A percentile compares a stretch with the other conserved stretches of the same genome.
phyloP scores from a whole-genome alignment of 2,113 vertebrate genomes.

The Coracopsis vasa region DNA sequence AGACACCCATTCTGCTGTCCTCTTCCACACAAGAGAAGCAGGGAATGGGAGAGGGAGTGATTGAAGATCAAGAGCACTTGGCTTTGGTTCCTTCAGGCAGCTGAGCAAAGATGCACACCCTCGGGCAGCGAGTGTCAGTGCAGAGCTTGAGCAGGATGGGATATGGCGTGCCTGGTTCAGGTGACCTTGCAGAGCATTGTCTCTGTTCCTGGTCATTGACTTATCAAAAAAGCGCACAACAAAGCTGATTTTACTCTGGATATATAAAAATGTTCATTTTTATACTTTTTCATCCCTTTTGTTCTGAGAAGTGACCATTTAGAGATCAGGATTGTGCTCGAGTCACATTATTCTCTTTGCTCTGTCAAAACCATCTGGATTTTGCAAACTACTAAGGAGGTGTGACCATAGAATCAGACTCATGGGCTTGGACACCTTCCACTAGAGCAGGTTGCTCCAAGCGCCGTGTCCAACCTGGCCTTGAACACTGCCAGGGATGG shows the following conservation, averaged over 20 bases:
- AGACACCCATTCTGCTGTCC: neutral
- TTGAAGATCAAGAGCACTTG: neutral
- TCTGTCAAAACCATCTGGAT: neutral
- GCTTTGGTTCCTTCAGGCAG: neutral
- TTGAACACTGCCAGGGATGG: too few species aligned
- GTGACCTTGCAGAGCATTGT: neutral
- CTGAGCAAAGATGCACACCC: neutral
- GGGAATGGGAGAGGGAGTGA: neutral
- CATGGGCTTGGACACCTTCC: too few species aligned
- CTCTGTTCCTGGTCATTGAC: neutral
- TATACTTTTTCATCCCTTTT: neutral
- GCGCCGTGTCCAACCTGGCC: too few species aligned
- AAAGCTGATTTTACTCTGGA: neutral
- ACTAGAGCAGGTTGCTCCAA: too few species aligned
- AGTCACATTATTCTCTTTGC: neutral
- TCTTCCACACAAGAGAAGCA: neutral
- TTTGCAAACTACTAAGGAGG: neutral
- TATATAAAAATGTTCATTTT: neutral
- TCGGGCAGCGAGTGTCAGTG: neutral
- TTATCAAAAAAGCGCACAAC: neutral
- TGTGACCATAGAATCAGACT: neutral
- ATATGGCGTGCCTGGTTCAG: neutral
- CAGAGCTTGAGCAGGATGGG: neutral
- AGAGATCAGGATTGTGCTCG: neutral
- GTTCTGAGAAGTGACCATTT: neutral